Percentiles rank a stretch among this genome's conserved stretches.
Conservation (phyloP, 2,888 invertebrate genomes). For the Oxystoma pomonae region DNA sequence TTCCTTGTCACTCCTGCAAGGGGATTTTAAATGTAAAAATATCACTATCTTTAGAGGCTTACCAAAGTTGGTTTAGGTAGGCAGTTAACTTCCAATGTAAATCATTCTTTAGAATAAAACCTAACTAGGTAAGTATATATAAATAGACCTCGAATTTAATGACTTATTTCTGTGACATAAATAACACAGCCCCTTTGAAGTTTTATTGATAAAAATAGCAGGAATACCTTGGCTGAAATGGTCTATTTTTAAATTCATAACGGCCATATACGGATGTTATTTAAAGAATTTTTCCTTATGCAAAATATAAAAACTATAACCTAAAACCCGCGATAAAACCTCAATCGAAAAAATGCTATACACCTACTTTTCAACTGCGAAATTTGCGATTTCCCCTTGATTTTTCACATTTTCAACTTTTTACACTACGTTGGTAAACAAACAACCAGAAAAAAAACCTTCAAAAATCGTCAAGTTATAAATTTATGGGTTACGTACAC, state of each 20-base stretch:
- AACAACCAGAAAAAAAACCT: background rate
- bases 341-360: too few relatives aligned
- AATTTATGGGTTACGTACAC: background rate
- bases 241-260: constrained; percentile 1
- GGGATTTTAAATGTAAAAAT: too few relatives aligned
- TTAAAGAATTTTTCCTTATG: background rate
- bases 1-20: too few relatives aligned
- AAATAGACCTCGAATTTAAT: too few relatives aligned
- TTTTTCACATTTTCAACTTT: background rate
- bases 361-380: background rate
- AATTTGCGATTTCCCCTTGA: background rate
- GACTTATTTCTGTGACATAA: too few relatives aligned
- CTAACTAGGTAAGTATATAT: too few relatives aligned
- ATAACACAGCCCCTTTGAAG: background rate
- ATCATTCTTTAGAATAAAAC: too few relatives aligned
- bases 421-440: background rate
- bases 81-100: too few relatives aligned
- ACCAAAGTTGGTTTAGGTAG: too few relatives aligned
- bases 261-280: background rate
- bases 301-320: background rate
- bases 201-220: background rate
- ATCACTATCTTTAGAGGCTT: too few relatives aligned
- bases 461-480: background rate
- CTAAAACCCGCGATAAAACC: background rate
- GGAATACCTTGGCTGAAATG: background rate